Percentiles rank a stretch among this genome's conserved stretches.
These are phyloP conservation scores for Synanthedon andrenaeformis DNA, from an alignment of 2,888 invertebrate genomes.

Conservation along the genomic window DNA sequence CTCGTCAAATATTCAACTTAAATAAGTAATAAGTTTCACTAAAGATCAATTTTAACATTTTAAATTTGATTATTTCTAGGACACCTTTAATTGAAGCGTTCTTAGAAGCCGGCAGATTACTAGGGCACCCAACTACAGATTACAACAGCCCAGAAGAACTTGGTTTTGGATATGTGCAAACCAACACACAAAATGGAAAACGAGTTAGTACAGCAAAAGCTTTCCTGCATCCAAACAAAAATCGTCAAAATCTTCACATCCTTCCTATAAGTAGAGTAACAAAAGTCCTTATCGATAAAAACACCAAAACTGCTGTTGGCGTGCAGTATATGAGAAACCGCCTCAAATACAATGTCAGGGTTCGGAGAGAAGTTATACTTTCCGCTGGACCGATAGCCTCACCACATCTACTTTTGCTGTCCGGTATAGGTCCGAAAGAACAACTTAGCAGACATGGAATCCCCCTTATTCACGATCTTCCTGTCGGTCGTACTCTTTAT, in stretches of 20 bases:
- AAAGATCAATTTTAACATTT: too few relatives aligned
- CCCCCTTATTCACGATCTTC: conserved; percentile 67
- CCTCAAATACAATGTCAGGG: conserved; percentile 50
- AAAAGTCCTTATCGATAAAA: conserved; percentile 62
- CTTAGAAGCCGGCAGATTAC: conserved; percentile 71
- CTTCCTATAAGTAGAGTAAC: conserved; percentile 66
- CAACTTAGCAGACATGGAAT: conserved; percentile 68
- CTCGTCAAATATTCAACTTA: too few relatives aligned
- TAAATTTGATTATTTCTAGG: conserved; percentile 18
- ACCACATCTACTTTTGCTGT: conserved; percentile 85
- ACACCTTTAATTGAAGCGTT: conserved; percentile 72
- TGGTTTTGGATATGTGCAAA: conserved; percentile 74
- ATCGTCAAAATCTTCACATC: conserved; percentile 69
- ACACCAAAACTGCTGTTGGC: conserved; percentile 61
- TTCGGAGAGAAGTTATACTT: conserved; percentile 77
- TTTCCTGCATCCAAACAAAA: conserved; percentile 65
- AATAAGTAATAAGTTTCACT: too few relatives aligned
- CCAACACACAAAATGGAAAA: conserved; percentile 71
- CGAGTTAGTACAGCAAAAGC: conserved; percentile 72
- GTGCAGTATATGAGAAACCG: conserved; percentile 63
- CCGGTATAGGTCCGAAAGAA: conserved; percentile 75
- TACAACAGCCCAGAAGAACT: conserved; percentile 71
- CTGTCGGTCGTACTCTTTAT: conserved; percentile 74
- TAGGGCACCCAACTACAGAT: conserved; percentile 75
- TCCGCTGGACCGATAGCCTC: conserved; percentile 83